Base-by-base conservation (phyloP, 2,888 invertebrate species). In the Leucophenga montana region DNA sequence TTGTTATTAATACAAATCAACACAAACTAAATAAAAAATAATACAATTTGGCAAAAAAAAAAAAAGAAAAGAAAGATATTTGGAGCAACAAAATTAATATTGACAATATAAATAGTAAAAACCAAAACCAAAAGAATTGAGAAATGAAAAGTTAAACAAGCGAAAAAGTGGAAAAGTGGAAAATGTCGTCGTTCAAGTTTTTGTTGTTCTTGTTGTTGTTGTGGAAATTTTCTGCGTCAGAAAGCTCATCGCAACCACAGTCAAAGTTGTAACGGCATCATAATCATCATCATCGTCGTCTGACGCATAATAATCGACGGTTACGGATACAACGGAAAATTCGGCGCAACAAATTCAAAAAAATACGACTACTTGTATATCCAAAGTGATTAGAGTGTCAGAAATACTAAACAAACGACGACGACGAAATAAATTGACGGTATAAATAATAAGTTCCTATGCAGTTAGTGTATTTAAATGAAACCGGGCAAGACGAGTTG, bases 401-500 rank as follows among this genome's bases (percentile, higher is more conserved):
- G n/a, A n/a, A n/a, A n/a, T n/a, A n/a, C n/a, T n/a, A n/a, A n/a
- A n/a, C n/a, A n/a, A n/a, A n/a, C n/a, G n/a, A n/a, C n/a, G n/a
- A n/a, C n/a, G n/a, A 22, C 18, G 33, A 57, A 59, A 57, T 39
- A 48, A 69, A 66, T 39, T 64, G 46, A 64, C 56, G 31, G 16
- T 22, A 16, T 33, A 57, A 65, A 53, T 56, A 20, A 67, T 72
- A 71, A 79, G 81, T 78, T 83, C 79, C 83, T 81, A 82, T 82
- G 83, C 78, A 81, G 77, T 73, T 78, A 74, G 67, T 72, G 75
- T 66, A 74, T 79, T 84, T 88, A 88, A 87, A 89, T 89, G 89
- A 88, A 87, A 87, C 83, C 87, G 69, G 85, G 80, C 84, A 87
- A 85, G 83, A 83, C 84, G 80, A 84, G 86, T 83, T 89, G 88